phyloP scores from a whole-genome alignment of 2,888 invertebrate species.

The Diploptera punctata region DNA sequence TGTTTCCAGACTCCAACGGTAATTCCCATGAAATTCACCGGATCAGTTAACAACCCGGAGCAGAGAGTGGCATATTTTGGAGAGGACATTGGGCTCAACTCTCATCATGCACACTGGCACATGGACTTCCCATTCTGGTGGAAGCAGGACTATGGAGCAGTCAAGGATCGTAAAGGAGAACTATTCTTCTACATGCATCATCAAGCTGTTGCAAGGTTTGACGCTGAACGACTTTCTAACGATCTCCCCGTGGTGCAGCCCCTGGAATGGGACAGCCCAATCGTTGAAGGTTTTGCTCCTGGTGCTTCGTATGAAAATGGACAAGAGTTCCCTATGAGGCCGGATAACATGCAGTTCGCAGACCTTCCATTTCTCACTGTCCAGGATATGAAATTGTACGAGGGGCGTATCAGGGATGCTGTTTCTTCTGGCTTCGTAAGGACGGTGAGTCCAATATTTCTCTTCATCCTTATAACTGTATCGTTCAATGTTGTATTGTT shows the following conservation, averaged over 20 bases:
- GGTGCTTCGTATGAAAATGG: slow-evolving; percentile 63
- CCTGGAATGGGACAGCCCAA: slow-evolving; percentile 43
- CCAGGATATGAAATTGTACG: slow-evolving; percentile 54
- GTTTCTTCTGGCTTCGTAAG: slow-evolving; percentile 51
- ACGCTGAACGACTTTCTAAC: slow-evolving; percentile 47
- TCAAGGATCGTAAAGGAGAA: slow-evolving; percentile 50
- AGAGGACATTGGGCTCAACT: slow-evolving; percentile 49
- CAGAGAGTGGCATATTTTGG: slow-evolving; percentile 50
- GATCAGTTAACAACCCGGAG: slow-evolving; percentile 47
- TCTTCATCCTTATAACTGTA: too few relatives aligned
- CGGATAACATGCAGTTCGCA: slow-evolving; percentile 49
- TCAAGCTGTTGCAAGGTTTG: slow-evolving; percentile 43
- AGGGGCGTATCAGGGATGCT: slow-evolving; percentile 64
- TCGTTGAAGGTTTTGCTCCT: slow-evolving; percentile 58
- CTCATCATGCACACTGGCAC: slow-evolving; percentile 51
- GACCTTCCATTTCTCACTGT: slow-evolving; percentile 46
- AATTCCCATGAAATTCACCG: slow-evolving; percentile 46
- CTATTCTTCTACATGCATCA: slow-evolving; percentile 50
- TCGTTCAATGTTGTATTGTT: too few relatives aligned
- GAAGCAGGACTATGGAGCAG: slow-evolving; percentile 42
- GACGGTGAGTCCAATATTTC: slow-evolving; percentile 21
- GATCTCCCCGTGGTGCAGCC: slow-evolving; percentile 44
- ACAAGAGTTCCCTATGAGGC: slow-evolving; percentile 60
- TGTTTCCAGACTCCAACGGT: slow-evolving; percentile 42
- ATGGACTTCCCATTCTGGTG: slow-evolving; percentile 50